These are phyloP conservation scores for Whitmania pigra DNA, from an alignment of 1,140 invertebrate species.

Conservation along the genomic window DNA sequence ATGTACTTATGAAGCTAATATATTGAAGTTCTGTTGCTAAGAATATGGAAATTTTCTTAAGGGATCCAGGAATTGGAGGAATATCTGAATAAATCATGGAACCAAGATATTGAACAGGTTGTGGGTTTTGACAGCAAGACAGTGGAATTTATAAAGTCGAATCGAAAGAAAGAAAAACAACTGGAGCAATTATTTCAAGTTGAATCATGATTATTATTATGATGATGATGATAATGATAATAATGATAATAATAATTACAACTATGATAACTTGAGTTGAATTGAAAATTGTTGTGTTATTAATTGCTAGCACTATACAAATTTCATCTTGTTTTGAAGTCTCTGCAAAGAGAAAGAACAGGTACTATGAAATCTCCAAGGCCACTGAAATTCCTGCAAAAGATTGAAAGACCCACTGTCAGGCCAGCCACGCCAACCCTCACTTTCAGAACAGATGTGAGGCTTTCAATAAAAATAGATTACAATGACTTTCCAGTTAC, in stretches of 20 bases:
- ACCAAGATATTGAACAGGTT: not conserved
- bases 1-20: too few relatives aligned
- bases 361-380: slow-evolving; percentile 41
- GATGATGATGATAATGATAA: too few relatives aligned
- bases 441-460: slow-evolving; percentile 41
- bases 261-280: too few relatives aligned
- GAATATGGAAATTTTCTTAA: too few relatives aligned
- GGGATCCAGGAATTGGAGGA: too few relatives aligned
- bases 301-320: too few relatives aligned
- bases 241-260: too few relatives aligned
- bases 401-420: slow-evolving; percentile 43
- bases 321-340: not conserved
- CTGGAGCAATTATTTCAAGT: not conserved
- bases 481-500: not conserved
- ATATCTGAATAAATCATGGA: not conserved
- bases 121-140: not conserved
- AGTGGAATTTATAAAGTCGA: not conserved
- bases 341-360: slow-evolving; percentile 30
- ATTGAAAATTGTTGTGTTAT: not conserved
- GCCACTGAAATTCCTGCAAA: slow-evolving; percentile 40
- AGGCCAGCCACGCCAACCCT: slow-evolving; percentile 49
- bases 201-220: too few relatives aligned
- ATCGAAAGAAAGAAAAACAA: too few relatives aligned
- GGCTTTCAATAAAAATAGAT: not conserved
- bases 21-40: too few relatives aligned